Conservation (phyloP, 2,888 invertebrate genomes). For the Slavum lentiscoides region DNA sequence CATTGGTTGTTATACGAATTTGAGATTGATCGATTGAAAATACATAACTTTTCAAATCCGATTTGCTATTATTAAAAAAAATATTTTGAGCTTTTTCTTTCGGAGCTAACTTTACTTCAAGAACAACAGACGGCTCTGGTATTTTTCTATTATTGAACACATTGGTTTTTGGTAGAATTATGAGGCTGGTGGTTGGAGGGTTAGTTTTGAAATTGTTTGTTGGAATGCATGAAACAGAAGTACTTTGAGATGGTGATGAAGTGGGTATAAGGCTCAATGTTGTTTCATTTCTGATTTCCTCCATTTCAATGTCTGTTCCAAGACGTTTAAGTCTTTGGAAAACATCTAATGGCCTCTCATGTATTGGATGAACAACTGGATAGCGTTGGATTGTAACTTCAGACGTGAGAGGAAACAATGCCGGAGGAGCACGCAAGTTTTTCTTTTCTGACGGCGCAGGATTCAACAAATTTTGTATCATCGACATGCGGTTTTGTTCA, state of each 20-base stretch:
- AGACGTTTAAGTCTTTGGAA: constrained; percentile 57
- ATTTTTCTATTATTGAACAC: constrained; percentile 51
- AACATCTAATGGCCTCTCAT: constrained; percentile 50
- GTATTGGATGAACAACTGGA: constrained; percentile 34
- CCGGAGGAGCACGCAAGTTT: constrained; percentile 43
- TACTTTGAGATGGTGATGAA: constrained; percentile 10
- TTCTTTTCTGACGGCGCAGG: constrained; percentile 40
- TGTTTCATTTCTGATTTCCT: constrained; percentile 50
- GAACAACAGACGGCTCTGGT: constrained; percentile 48
- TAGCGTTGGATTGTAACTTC: constrained; percentile 49
- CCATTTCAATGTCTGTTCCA: constrained; percentile 57
- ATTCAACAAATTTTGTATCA: constrained; percentile 47
- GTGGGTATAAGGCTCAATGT: constrained; percentile 29
- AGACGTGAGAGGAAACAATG: constrained; percentile 43
- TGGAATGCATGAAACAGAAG: constrained; percentile 36
- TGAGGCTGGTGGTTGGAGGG: constrained; percentile 8
- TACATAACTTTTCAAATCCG: constrained; percentile 29
- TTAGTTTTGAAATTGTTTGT: constrained; percentile 26
- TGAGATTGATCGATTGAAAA: constrained; percentile 45
- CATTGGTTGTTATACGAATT: constrained; percentile 51
- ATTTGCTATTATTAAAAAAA: constrained; percentile 12
- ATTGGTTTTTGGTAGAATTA: constrained; percentile 37
- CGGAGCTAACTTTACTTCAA: constrained; percentile 39
- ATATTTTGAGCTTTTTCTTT: constrained; percentile 20
- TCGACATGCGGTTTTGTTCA: constrained; percentile 36